phyloP scores from a whole-genome alignment of 2,113 vertebrate species.

The Microcebus jonahi region DNA sequence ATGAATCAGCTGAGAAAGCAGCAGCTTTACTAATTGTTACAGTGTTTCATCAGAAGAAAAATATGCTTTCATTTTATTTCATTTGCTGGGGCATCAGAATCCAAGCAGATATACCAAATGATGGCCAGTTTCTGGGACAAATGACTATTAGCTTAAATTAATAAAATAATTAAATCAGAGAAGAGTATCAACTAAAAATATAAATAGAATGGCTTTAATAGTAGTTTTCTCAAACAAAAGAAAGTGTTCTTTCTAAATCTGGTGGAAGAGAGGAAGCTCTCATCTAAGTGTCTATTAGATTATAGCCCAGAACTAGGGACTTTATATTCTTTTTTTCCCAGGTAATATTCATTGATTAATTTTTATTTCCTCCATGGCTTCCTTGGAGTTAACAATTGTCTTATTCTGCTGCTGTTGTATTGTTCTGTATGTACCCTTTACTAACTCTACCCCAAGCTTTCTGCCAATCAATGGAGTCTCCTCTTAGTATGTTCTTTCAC shows the following conservation, averaged over 20 bases:
- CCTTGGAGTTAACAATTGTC: too few relatives aligned
- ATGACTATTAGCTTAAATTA: neutral
- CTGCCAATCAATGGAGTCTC: too few relatives aligned
- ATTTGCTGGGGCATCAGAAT: neutral
- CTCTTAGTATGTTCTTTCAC: neutral
- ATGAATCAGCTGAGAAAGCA: constrained; percentile 50
- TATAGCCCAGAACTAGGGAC: neutral
- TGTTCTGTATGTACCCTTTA: too few relatives aligned
- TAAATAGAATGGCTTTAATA: neutral
- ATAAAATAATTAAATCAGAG: constrained; percentile 32
- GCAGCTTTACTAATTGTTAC: neutral
- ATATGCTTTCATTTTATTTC: constrained; percentile 25
- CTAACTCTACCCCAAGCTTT: too few relatives aligned
- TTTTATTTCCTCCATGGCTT: too few relatives aligned
- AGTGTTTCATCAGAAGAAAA: constrained; percentile 52
- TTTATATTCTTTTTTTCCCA: neutral
- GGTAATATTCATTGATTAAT: too few relatives aligned
- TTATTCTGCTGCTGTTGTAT: too few relatives aligned
- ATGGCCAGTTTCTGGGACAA: neutral
- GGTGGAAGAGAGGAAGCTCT: neutral
- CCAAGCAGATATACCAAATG: neutral
- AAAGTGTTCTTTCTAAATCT: neutral
- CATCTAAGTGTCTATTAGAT: neutral
- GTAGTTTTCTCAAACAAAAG: neutral
- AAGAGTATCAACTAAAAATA: neutral